Base-by-base conservation (phyloP, 1,140 invertebrate genomes). In the Atta colombica region DNA sequence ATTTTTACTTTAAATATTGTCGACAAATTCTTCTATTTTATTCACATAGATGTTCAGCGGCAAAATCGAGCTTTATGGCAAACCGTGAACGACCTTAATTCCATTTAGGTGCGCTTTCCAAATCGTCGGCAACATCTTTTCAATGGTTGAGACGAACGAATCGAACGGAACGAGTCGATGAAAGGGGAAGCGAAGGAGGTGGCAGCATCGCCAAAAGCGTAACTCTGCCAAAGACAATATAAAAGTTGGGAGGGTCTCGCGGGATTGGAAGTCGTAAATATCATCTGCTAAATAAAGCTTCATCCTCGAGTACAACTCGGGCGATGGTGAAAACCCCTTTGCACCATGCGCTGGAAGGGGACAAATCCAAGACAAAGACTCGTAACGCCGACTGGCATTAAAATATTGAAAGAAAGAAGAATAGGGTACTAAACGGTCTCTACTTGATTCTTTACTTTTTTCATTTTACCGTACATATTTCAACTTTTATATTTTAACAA, bases 211-310 rank as follows among this genome's bases (percentile, higher is more conserved):
- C 81, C 81, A 87, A 85, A 85, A 88, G 82, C 86, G 85, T 88
- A 89, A 90, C 81, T 91, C 87, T 71, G 87, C 85, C 90, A 94
- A 93, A 94, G 93, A 94, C 92, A 93, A 94, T 94, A 94, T 93
- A 93, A 94, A 94, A 94, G 93, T 93, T 92, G 87, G 85, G 77
- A 90, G 92, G 91, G 93, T 92, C 53, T 85, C 82, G 86, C 58
- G 53, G 92, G 87, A 94, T 94, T 94, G 93, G 92, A 94, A 95
- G 94, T 94, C 93, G 92, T 94, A 95, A 95, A 95, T 94, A 95
- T 95, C 94, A 94, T 95, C 94, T 94, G 93, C 94, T 94, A 94
- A 95, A 94, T 94, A 94, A 94, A 94, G 93, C 93, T 94, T 93
- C 89, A 92, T 93, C 92, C 90, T 93, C 87, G 93, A 94, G 93